phyloP scores from a whole-genome alignment of 2,113 vertebrate species.

The Neotoma lepida region DNA sequence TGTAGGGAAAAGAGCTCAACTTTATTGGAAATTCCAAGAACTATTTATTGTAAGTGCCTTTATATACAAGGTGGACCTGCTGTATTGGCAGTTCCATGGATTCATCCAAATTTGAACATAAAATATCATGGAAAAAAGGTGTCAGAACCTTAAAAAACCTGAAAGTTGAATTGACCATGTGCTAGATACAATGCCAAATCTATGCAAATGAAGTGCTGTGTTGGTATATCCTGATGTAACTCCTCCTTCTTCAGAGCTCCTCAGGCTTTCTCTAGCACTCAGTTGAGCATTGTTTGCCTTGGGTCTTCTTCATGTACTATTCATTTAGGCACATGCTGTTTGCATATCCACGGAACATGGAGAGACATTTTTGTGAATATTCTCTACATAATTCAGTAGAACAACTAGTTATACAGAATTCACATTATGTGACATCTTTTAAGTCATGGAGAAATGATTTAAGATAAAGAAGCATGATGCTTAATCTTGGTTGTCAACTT shows the following conservation, averaged over 20 bases:
- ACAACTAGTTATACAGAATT: neutral
- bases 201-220: neutral
- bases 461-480: neutral
- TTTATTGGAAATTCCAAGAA: neutral
- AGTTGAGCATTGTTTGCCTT: neutral
- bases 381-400: neutral
- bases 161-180: neutral
- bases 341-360: neutral
- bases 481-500: neutral
- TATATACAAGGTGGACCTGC: neutral
- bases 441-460: neutral
- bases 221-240: neutral
- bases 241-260: neutral
- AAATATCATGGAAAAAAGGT: neutral
- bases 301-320: neutral
- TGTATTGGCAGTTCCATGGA: neutral
- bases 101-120: neutral
- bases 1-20: neutral
- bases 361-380: neutral
- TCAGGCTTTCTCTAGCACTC: neutral
- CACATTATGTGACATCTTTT: neutral
- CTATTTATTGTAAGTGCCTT: neutral
- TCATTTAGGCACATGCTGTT: neutral
- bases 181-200: neutral
- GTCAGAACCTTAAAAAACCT: neutral